These are phyloP conservation scores for Arrhamphus sclerolepis DNA, from an alignment of 2,797 vertebrate species.

Conservation along the genomic window DNA sequence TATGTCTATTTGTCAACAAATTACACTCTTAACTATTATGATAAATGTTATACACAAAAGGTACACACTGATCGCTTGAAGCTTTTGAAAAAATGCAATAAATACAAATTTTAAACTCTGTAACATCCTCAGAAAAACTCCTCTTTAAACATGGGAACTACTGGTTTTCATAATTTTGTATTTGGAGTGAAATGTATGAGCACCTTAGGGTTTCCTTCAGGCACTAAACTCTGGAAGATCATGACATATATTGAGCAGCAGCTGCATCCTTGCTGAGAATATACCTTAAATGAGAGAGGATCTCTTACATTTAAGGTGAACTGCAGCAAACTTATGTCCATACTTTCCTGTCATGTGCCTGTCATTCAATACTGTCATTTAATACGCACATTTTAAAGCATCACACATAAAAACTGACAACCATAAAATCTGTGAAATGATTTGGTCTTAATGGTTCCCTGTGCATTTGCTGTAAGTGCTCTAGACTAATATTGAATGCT, in stretches of 20 bases:
- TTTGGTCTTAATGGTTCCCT: conserved; percentile 19
- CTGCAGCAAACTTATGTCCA: conserved; percentile 10
- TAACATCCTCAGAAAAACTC: not conserved
- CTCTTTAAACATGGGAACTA: conserved; percentile 7
- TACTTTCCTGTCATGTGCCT: not conserved
- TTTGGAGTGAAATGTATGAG: conserved; percentile 10
- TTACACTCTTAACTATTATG: not conserved
- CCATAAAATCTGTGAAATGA: not conserved
- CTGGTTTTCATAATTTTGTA: conserved; percentile 11
- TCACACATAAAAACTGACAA: not conserved
- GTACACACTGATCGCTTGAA: no score
- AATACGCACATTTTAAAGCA: conserved; percentile 1
- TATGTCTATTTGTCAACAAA: conserved; percentile 2
- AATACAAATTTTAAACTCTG: not conserved
- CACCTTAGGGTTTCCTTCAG: conserved; percentile 16
- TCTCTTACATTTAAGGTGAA: conserved; percentile 12
- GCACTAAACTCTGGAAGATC: conserved; percentile 27
- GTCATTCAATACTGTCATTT: not conserved
- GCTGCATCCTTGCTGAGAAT: conserved; percentile 24
- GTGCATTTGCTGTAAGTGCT: not conserved
- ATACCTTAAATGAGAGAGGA: conserved; percentile 18
- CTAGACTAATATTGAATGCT: conserved; percentile 4
- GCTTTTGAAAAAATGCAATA: no score
- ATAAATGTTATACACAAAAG: no score
- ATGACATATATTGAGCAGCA: conserved; percentile 33